Evolutionary conservation across 2,797 vertebrate species (phyloP).

Genomic region (Bradypodion ventrale): DNA sequence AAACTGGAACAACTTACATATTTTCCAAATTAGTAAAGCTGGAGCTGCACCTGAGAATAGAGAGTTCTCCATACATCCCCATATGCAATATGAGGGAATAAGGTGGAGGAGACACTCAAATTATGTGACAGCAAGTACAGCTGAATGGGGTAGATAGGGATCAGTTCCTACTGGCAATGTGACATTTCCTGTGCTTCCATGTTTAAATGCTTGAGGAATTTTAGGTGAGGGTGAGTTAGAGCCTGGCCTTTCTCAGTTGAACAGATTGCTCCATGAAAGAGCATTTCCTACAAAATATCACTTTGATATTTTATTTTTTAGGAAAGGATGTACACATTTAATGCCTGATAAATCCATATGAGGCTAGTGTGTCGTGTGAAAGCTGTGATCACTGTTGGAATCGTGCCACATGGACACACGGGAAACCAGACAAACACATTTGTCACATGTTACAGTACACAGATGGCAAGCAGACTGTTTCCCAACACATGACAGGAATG

Average conservation of each 20-base stretch:
- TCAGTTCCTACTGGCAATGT: background rate
- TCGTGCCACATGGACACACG: background rate
- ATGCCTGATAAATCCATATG: background rate
- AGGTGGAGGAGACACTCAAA: background rate
- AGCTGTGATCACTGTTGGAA: slow-evolving; percentile 7
- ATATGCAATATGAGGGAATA: background rate
- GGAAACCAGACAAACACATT: slow-evolving; percentile 9
- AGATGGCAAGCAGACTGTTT: slow-evolving; percentile 28
- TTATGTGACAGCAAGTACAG: background rate
- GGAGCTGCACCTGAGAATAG: background rate
- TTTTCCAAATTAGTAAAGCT: background rate
- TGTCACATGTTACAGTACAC: background rate
- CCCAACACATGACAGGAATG: slow-evolving; percentile 16
- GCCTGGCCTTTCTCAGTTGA: background rate
- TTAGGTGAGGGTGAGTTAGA: background rate
- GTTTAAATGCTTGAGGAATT: background rate
- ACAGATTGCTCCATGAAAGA: background rate
- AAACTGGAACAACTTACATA: background rate
- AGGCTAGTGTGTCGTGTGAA: background rate
- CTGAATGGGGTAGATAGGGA: background rate
- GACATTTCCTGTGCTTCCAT: background rate
- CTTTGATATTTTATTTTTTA: background rate
- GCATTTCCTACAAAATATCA: background rate
- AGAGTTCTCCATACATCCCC: background rate
- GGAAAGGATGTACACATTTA: background rate